Evolutionary conservation across 2,888 invertebrate genomes (phyloP).

Genomic region (Agrilus biguttatus): DNA sequence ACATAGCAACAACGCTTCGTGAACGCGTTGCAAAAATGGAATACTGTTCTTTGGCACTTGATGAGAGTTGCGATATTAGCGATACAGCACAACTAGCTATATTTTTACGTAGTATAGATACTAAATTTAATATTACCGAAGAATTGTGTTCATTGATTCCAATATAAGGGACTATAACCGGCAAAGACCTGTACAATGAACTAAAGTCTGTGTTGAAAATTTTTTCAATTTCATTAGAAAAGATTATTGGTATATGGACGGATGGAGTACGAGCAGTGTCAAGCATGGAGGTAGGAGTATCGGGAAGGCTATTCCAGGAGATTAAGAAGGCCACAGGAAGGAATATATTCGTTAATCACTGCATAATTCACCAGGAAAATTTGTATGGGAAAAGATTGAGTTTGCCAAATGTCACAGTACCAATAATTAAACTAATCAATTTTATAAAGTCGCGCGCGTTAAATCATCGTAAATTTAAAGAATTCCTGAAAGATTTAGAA

Average conservation of each 20-base stretch:
- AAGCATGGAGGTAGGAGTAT: conserved; percentile 11
- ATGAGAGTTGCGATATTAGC: conserved; percentile 8
- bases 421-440: conserved; percentile 2
- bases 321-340: conserved; percentile 7
- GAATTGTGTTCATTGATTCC: conserved; percentile 3
- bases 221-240: conserved; percentile 11
- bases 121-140: conserved; percentile 2
- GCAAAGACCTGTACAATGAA: conserved; percentile 3
- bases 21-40: conserved; percentile 6
- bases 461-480: conserved; percentile 1
- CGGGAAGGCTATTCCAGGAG: conserved; percentile 10
- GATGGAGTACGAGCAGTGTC: conserved; percentile 12
- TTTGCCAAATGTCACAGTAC: conserved; percentile 2
- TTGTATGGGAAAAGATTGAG: conserved; percentile 1
- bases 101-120: conserved; percentile 1
- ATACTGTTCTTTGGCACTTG: conserved; percentile 7
- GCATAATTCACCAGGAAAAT: conserved; percentile 3
- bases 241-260: conserved; percentile 10
- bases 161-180: conserved; percentile 2
- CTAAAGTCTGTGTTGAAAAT: conserved; percentile 4
- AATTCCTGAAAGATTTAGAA: background rate
- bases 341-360: conserved; percentile 8
- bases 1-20: conserved; percentile 5
- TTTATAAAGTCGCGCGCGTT: background rate
- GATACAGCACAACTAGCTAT: conserved; percentile 7